Percentiles rank a stretch among this genome's conserved stretches.
These are phyloP conservation scores for Oryzias curvinotus DNA, from an alignment of 2,113 vertebrate genomes.

Conservation along the genomic window DNA sequence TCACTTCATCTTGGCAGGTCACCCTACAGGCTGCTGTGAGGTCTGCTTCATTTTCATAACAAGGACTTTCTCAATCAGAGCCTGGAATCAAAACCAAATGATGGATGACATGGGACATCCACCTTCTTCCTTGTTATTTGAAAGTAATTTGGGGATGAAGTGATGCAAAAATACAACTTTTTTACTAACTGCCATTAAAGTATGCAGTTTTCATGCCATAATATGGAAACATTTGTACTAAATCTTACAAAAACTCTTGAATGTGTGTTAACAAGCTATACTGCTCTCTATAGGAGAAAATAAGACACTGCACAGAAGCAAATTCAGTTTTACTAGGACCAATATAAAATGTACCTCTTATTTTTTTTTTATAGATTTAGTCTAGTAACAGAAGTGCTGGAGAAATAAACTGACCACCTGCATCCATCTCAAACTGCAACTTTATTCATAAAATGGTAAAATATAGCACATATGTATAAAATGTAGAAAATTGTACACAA, in stretches of 20 bases:
- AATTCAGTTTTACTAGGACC: neutral
- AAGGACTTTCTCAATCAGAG: slow-evolving; percentile 20
- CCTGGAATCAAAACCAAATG: slow-evolving; percentile 5
- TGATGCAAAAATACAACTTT: neutral
- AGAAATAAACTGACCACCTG: slow-evolving; percentile 23
- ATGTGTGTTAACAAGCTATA: slow-evolving; percentile 26
- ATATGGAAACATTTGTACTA: neutral
- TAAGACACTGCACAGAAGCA: slow-evolving; percentile 9
- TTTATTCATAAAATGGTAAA: slow-evolving; percentile 83
- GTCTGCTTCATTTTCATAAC: slow-evolving; percentile 33
- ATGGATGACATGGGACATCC: slow-evolving; percentile 8
- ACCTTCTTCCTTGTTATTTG: neutral
- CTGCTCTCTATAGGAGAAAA: slow-evolving; percentile 60
- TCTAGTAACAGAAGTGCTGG: too few species aligned
- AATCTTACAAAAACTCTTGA: slow-evolving; percentile 3
- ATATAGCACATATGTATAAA: slow-evolving; percentile 86
- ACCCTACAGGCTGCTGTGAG: slow-evolving; percentile 31
- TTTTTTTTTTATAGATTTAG: too few species aligned
- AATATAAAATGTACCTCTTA: too few species aligned
- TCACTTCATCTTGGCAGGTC: slow-evolving; percentile 28
- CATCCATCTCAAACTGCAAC: slow-evolving; percentile 72
- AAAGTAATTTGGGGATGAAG: neutral
- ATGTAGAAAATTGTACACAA: slow-evolving; percentile 83
- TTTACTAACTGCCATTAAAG: neutral
- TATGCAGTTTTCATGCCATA: neutral